Percentiles rank a stretch among this genome's conserved stretches.
These are phyloP conservation scores for Paraplagusia blochii DNA, from an alignment of 2,113 vertebrate genomes.

Conservation along the genomic window DNA sequence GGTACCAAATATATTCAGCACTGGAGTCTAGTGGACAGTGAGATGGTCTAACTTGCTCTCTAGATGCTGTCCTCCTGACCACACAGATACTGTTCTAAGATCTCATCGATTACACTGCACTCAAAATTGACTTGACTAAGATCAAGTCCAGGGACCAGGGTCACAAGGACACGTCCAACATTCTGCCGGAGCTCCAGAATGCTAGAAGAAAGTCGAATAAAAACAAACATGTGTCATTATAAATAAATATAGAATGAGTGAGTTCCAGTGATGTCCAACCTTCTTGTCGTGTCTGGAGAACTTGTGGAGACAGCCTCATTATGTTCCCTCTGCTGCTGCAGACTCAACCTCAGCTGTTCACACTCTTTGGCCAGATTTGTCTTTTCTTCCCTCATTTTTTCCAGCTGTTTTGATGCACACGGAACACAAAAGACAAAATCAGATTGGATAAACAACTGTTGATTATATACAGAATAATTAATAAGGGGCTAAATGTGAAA, in stretches of 20 bases:
- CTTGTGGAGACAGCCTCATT: not conserved
- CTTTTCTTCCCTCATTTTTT: too few species aligned
- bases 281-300: slow-evolving; percentile 21
- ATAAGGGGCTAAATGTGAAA: too few species aligned
- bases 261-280: slow-evolving; percentile 22
- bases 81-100: slow-evolving; percentile 85
- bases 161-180: too few species aligned
- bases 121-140: slow-evolving; percentile 92
- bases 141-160: too few species aligned
- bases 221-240: not conserved
- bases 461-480: too few species aligned
- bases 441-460: too few species aligned
- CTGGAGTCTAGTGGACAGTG: rapidly evolving
- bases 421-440: not conserved
- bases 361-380: too few species aligned
- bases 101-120: slow-evolving; percentile 89
- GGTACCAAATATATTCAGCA: not conserved
- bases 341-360: too few species aligned
- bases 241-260: not conserved
- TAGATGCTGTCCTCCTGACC: too few species aligned
- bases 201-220: slow-evolving; percentile 52
- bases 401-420: too few species aligned
- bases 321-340: slow-evolving; percentile 70
- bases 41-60: not conserved
- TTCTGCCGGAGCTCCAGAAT: too few species aligned